phyloP scores from a whole-genome alignment of 2,888 invertebrate species.

The Rhagonycha lutea region DNA sequence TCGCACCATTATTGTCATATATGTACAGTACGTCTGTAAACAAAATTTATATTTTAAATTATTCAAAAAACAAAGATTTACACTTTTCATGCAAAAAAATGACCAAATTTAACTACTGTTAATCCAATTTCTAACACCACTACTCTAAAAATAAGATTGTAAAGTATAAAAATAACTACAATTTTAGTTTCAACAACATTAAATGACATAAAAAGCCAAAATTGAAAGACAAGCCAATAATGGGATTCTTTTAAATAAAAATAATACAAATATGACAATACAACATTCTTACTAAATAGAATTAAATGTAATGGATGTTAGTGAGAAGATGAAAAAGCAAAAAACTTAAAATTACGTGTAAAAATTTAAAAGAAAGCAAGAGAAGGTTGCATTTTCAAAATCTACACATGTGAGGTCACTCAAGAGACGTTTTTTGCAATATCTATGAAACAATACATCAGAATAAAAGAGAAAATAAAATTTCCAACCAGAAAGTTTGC shows the following conservation, averaged over 20 bases:
- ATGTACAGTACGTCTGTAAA: slow-evolving; percentile 12
- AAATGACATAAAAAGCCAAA: slow-evolving; percentile 1
- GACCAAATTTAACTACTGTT: neutral
- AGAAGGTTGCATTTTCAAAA: neutral
- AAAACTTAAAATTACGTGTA: neutral
- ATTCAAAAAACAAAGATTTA: neutral
- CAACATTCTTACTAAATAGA: slow-evolving; percentile 10
- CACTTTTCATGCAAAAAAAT: neutral
- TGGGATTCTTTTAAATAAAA: neutral
- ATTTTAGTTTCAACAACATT: neutral
- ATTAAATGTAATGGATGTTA: slow-evolving; percentile 6
- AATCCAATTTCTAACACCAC: neutral
- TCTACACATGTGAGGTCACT: neutral
- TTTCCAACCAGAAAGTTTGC: neutral
- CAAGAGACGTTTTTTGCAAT: neutral
- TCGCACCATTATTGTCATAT: slow-evolving; percentile 23
- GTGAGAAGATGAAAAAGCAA: neutral
- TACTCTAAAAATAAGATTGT: neutral
- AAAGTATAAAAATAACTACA: neutral
- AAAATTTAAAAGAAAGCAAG: neutral
- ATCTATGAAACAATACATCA: neutral
- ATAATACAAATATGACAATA: slow-evolving; percentile 21
- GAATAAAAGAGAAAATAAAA: neutral
- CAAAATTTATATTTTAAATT: neutral
- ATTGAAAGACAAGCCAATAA: neutral